Evolutionary conservation across 2,113 vertebrate genomes (phyloP), one percentile per base, ranked within the genome.

Genomic region (Lipotes vexillifer): DNA sequence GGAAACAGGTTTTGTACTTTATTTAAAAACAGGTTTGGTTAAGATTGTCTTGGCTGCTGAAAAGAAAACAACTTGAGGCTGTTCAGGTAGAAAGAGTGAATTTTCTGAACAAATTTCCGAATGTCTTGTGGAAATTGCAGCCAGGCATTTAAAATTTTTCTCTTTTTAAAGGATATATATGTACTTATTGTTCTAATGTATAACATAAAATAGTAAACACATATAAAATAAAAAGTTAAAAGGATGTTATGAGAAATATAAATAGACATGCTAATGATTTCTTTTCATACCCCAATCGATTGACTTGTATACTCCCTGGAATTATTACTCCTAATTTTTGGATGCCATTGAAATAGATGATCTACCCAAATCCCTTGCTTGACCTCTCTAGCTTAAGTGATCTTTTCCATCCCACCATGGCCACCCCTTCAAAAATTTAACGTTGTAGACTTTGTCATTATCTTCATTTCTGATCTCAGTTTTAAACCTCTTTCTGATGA

Each of bases 11-110:
- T 92, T 88, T 88, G 27, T 71, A 63, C 75, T 88, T 86, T 57
- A 74, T 75, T 66, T 46, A 61, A 59, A 77, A 77, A 57, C 52
- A 77, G 33, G 5, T 89, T 84, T 89, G 81, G 15, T 57, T 69
- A 84, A 55, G 66, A 41, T 94, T 94, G 96, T 89, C 49, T 89
- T 74, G 84, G 31, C 52, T 88, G n/a, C 21, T 88, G 44, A 46
- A 55, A 69, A 84, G 20, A 96, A 72, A 75, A 36, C 23, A 65
- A 85, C 44, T 90, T 72, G 65, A 86, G 11, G 38, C 46, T 92
- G 59, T 27, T 88, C 36, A 69, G 13, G 17, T 52, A 61, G 29
- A 88, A 94, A 94, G 83, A 33, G n/a, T 83, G 33, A 88, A 8
- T 92, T 83, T 94, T 94, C 59, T 69, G 69, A 59, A 86, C 12